Evolutionary conservation across 2,888 invertebrate genomes (phyloP), one percentile per base, ranked within the genome.

Genomic region (Maniola hyperantus): DNA sequence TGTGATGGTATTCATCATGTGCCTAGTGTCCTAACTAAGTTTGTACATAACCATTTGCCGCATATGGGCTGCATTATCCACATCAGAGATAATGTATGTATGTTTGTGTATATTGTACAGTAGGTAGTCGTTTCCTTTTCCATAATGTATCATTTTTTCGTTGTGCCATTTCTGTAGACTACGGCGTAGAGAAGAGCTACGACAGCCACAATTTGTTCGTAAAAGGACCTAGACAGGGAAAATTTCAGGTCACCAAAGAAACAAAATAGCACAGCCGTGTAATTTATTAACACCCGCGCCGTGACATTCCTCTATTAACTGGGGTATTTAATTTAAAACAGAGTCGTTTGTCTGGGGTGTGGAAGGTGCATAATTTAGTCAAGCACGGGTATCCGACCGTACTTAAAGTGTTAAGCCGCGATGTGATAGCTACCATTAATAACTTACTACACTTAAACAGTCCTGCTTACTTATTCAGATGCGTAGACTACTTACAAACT

Each of bases 351-450:
- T 81, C 77, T 78, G 70, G 66, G 72, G 78, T 54, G 61, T 61
- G 75, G 78, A 74, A 79, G 77, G 77, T 85, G 81, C 81, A 83
- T 86, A 82, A 85, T 83, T 83, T 80, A 83, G 74, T 66, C 69
- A 68, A 71, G 73, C 74, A 77, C 70, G 73, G 74, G 74, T 74
- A 76, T 75, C 77, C 76, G 78, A 83, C 86, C 84, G 85, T 83
- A 84, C 85, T 87, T 86, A 87, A 85, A 81, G 84, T 83, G 85
- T 83, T 84, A 84, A 87, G 78, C 82, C 80, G 71, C 74, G 72
- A 71, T 79, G 80, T 82, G 82, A 87, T 87, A 80, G 80, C 69
- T 65, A 44, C 72, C 84, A 83, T 87, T 84, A 87, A 87, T 85
- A 85, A 82, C 82, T 81, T 76, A 84, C 82, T 80, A 81, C 55